A percentile compares a stretch with the other conserved stretches of the same genome.
These are phyloP conservation scores for Pardalotus punctatus DNA, from an alignment of 2,113 vertebrate species.

Conservation along the genomic window DNA sequence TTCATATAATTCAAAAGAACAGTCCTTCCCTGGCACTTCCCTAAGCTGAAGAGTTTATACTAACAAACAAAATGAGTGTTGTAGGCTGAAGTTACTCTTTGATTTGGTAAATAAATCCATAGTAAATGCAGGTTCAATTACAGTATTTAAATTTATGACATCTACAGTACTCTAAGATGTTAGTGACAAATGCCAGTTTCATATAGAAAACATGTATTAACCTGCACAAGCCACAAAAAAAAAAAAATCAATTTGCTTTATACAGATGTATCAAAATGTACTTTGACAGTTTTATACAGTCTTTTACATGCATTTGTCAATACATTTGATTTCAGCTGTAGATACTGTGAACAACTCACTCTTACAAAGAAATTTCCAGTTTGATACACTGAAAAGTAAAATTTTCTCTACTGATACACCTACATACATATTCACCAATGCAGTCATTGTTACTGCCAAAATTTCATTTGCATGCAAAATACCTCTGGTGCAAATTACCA, in stretches of 20 bases:
- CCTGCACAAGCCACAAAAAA: not conserved
- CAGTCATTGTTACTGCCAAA: not conserved
- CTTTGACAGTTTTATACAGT: not conserved
- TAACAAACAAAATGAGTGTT: conserved; percentile 53
- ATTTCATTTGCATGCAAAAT: conserved; percentile 62
- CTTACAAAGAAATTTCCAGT: not conserved
- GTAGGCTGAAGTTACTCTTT: conserved; percentile 65
- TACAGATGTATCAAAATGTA: conserved; percentile 15
- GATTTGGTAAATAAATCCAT: conserved; percentile 72
- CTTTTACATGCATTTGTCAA: not conserved
- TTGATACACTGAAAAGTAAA: not conserved
- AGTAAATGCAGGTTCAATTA: conserved; percentile 65
- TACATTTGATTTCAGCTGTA: conserved; percentile 3
- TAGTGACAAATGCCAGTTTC: conserved; percentile 53
- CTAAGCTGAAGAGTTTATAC: conserved; percentile 48
- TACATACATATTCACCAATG: not conserved
- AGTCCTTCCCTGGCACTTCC: conserved; percentile 48
- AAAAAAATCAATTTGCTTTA: not conserved
- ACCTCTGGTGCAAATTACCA: conserved; percentile 51
- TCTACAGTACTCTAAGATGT: conserved; percentile 29
- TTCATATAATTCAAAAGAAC: conserved; percentile 53
- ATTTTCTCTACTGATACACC: not conserved
- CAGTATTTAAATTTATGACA: conserved; percentile 64
- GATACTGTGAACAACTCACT: not conserved
- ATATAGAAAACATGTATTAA: conserved; percentile 16